Percentiles rank a stretch among this genome's conserved stretches.
Conservation (phyloP, 2,113 vertebrate species). For the Elaphurus davidianus region DNA sequence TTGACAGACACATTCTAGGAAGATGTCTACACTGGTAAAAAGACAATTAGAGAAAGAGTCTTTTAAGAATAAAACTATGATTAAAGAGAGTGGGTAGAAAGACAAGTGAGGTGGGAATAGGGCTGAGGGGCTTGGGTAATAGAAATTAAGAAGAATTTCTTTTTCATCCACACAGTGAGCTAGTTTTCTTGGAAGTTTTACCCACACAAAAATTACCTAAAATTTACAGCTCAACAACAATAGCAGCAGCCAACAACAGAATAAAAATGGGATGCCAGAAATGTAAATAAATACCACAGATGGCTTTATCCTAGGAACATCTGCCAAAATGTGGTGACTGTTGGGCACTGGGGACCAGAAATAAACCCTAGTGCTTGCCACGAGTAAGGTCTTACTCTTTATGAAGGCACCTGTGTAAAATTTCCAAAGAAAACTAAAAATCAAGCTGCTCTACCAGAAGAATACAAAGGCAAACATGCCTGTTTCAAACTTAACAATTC, state of each 20-base stretch:
- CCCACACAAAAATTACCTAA: background rate
- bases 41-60: background rate
- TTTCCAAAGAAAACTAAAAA: background rate
- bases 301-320: background rate
- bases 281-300: background rate
- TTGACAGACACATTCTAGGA: background rate
- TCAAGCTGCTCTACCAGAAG: background rate
- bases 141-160: background rate
- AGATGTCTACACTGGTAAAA: background rate
- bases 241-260: background rate
- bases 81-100: background rate
- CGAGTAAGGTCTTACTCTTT: background rate
- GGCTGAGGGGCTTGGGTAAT: background rate
- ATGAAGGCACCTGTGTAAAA: background rate
- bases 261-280: slow-evolving; percentile 6
- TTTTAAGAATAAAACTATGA: background rate
- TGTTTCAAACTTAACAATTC: background rate
- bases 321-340: background rate
- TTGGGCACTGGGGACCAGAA: background rate
- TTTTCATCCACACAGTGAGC: background rate
- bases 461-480: background rate
- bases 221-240: background rate
- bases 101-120: background rate
- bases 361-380: background rate
- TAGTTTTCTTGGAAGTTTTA: background rate